phyloP scores from a whole-genome alignment of 2,113 vertebrate genomes.

The Drymodes brunneopygia region DNA sequence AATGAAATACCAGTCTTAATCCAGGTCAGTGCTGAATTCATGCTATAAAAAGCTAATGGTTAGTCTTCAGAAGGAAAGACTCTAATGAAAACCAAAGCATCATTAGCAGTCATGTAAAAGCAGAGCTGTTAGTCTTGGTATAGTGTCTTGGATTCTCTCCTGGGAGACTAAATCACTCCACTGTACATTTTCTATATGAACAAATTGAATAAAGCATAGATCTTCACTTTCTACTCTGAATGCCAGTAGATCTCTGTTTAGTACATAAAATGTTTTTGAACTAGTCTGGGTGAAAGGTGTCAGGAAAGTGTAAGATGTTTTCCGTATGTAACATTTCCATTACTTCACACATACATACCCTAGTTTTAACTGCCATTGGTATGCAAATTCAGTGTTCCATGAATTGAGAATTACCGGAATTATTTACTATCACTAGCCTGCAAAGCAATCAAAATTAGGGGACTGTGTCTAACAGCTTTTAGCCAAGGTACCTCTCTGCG shows the following conservation, averaged over 20 bases:
- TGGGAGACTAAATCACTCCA: neutral
- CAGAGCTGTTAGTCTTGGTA: neutral
- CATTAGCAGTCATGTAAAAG: neutral
- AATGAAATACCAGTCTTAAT: neutral
- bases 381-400: neutral
- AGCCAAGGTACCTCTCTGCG: neutral
- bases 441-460: neutral
- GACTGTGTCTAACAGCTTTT: neutral
- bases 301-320: neutral
- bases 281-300: neutral
- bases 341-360: neutral
- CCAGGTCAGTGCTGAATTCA: neutral
- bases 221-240: neutral
- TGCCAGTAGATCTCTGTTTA: neutral
- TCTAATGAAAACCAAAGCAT: neutral
- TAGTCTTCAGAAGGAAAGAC: neutral
- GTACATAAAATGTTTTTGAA: neutral
- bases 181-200: neutral
- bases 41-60: neutral
- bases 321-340: neutral
- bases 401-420: neutral
- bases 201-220: neutral
- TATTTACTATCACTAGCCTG: neutral
- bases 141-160: neutral
- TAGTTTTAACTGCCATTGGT: neutral